Evolutionary conservation across 2,113 vertebrate genomes (phyloP).

Genomic region (Mus spicilegus): DNA sequence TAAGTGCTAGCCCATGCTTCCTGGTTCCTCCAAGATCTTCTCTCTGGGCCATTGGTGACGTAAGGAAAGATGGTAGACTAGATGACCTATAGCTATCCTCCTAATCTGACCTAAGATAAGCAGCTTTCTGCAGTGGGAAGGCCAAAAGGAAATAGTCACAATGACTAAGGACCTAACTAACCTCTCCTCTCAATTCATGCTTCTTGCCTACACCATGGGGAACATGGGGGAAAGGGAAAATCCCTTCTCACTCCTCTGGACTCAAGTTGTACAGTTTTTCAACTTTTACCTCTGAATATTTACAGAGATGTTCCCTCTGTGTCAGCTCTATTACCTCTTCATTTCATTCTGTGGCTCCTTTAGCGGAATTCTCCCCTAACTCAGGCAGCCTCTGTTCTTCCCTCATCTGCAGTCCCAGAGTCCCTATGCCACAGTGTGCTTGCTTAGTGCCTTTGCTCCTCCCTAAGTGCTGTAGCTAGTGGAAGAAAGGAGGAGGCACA

Average conservation of each 20-base stretch:
- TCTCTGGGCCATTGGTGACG: background rate
- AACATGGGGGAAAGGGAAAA: background rate
- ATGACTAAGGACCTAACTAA: background rate
- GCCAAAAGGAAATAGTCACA: constrained; percentile 15
- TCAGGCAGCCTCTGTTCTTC: background rate
- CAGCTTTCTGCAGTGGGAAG: constrained; percentile 14
- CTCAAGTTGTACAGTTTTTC: background rate
- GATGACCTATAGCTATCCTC: background rate
- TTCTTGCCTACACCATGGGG: background rate
- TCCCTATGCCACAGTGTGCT: background rate
- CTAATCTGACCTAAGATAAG: constrained; percentile 1
- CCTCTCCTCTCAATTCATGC: constrained; percentile 36
- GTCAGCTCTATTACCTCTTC: background rate
- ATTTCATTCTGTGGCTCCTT: background rate
- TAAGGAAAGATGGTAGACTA: background rate
- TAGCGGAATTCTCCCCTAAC: background rate
- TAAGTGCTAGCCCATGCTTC: background rate
- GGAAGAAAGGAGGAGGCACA: background rate
- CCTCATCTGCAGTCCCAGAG: background rate
- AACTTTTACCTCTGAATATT: background rate
- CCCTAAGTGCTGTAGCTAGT: background rate
- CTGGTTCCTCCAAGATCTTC: background rate
- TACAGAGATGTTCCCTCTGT: constrained; percentile 17
- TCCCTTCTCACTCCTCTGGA: background rate
- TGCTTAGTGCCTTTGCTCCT: background rate